A percentile compares a stretch with the other conserved stretches of the same genome.
These are phyloP conservation scores for Dicrostonyx torquatus DNA, from an alignment of 2,797 vertebrate genomes.

Conservation along the genomic window DNA sequence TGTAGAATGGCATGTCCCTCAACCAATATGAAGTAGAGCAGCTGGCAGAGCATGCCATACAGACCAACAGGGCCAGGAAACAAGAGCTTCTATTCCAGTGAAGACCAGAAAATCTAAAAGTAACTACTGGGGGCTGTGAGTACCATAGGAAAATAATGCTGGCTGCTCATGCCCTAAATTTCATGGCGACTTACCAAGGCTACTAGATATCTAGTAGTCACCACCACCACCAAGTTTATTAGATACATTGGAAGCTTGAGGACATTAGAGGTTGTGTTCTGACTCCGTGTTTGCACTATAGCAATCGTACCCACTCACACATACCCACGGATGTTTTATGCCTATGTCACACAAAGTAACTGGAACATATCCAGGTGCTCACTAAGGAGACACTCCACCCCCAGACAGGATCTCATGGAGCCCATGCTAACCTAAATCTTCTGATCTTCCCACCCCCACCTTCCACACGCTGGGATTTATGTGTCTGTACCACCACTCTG, in stretches of 20 bases:
- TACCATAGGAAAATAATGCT: not conserved
- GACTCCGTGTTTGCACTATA: not conserved
- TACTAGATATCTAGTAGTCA: not conserved
- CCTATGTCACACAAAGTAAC: constrained; percentile 19
- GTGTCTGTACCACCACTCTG: not conserved
- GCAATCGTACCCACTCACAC: not conserved
- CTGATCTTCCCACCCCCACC: not conserved
- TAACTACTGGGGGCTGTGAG: not conserved
- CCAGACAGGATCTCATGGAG: not conserved
- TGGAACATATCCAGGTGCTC: not conserved
- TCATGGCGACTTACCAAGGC: not conserved
- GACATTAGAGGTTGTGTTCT: not conserved
- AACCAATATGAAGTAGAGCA: not conserved
- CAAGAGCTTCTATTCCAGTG: not conserved
- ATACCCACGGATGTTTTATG: not conserved
- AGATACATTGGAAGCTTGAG: not conserved
- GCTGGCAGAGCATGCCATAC: not conserved
- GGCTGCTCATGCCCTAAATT: not conserved
- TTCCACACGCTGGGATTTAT: not conserved
- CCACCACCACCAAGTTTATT: not conserved
- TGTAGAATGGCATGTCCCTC: not conserved
- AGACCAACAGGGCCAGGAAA: not conserved
- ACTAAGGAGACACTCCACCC: not conserved
- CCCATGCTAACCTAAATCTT: not conserved
- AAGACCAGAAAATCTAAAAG: not conserved